phyloP scores from a whole-genome alignment of 2,113 vertebrate genomes.

The Pluvialis apricaria region DNA sequence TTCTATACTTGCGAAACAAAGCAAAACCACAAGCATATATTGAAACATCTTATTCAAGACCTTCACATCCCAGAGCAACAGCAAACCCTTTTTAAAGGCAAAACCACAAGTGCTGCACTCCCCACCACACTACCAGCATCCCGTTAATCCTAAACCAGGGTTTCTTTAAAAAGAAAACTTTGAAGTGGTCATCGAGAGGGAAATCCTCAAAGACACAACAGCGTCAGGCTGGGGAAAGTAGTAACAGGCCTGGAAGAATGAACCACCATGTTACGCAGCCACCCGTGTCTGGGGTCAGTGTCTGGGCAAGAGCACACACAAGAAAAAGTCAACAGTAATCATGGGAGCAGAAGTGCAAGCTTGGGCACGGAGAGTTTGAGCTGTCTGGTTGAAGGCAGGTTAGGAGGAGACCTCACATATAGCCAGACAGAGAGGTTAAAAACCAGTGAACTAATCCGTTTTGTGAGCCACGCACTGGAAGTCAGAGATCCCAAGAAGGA shows the following conservation, averaged over 20 bases:
- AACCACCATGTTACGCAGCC: fast-evolving
- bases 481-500: neutral
- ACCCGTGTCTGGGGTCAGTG: neutral
- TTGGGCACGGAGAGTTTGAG: neutral
- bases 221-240: neutral
- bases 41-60: neutral
- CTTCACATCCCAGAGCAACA: neutral
- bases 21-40: neutral
- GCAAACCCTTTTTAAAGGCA: neutral
- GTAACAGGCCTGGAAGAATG: neutral
- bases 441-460: neutral
- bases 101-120: neutral
- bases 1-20: neutral
- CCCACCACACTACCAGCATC: neutral
- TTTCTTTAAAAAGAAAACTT: neutral
- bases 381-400: neutral
- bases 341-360: neutral
- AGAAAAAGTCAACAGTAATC: neutral
- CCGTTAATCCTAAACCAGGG: neutral
- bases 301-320: neutral
- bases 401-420: neutral
- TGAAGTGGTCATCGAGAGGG: neutral
- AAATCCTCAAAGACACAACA: neutral
- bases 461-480: neutral
- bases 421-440: neutral